phyloP scores from a whole-genome alignment of 2,113 vertebrate genomes.

The Apeltes quadracus region DNA sequence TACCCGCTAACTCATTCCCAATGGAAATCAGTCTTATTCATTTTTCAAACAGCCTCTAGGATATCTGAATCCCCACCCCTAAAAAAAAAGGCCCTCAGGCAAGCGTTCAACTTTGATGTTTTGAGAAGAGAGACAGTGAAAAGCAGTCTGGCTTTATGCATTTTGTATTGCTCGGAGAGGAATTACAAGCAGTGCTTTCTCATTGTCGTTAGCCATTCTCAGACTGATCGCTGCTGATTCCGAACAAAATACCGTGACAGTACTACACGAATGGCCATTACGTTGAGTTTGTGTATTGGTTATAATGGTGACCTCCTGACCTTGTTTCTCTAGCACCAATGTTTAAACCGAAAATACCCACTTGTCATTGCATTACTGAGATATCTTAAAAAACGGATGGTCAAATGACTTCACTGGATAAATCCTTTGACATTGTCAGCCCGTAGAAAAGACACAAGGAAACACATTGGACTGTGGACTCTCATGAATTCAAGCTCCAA shows the following conservation, averaged over 20 bases:
- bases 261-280: not conserved
- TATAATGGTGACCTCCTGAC: not conserved
- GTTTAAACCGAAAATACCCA: not conserved
- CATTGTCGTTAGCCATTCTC: conserved; percentile 40
- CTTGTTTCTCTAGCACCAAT: not conserved
- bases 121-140: conserved; percentile 58
- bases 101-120: conserved; percentile 65
- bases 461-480: not conserved
- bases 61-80: conserved; percentile 53
- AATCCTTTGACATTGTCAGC: not conserved
- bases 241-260: not conserved
- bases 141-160: conserved; percentile 63
- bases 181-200: conserved; percentile 56
- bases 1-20: conserved; percentile 64
- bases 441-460: not conserved
- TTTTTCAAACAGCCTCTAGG: conserved; percentile 75
- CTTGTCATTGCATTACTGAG: not conserved
- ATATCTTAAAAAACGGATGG: not conserved
- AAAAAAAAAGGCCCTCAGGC: conserved; percentile 52
- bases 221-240: conserved; percentile 7
- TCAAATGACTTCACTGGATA: not conserved
- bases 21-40: conserved; percentile 75
- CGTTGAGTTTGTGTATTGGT: not conserved
- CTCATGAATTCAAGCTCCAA: not conserved
- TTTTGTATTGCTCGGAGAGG: conserved; percentile 63